Conservation (phyloP, 2,888 invertebrate species). For the Ochropacha duplaris region DNA sequence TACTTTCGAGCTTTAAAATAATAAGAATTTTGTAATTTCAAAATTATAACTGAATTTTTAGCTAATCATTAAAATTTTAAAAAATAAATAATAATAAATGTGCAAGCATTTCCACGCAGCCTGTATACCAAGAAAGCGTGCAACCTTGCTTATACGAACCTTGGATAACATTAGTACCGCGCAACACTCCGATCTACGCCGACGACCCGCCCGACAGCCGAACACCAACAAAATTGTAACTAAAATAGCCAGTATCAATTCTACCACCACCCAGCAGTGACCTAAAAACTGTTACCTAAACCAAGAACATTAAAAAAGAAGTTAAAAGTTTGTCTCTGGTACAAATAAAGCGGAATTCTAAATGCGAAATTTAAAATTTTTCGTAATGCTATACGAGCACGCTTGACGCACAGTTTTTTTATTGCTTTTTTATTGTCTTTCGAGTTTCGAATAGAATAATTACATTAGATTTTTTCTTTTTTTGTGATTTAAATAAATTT, state of each 20-base stretch:
- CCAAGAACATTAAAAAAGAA: constrained; percentile 18
- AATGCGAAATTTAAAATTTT: constrained; percentile 24
- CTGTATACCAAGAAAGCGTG: constrained; percentile 42
- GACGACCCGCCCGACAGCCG: constrained; percentile 24
- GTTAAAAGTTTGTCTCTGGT: constrained; percentile 28
- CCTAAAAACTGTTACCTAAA: constrained; percentile 35
- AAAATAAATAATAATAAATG: background rate
- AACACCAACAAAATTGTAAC: constrained; percentile 34
- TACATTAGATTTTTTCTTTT: background rate
- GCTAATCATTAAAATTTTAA: background rate
- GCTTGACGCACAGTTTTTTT: constrained; percentile 14
- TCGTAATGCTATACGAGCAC: constrained; percentile 20
- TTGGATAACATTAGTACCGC: constrained; percentile 38
- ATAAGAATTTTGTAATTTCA: background rate
- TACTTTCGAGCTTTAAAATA: no score
- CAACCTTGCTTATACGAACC: constrained; percentile 31
- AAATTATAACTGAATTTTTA: background rate
- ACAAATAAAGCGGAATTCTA: constrained; percentile 21
- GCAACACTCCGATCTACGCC: constrained; percentile 29
- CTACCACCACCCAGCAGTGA: constrained; percentile 19
- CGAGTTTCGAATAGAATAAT: background rate
- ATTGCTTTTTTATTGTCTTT: background rate
- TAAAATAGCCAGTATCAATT: constrained; percentile 13
- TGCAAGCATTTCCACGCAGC: constrained; percentile 14
- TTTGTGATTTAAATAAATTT: background rate